These are phyloP conservation scores for Isoperla grammatica DNA, from an alignment of 2,888 invertebrate genomes.

Conservation along the genomic window DNA sequence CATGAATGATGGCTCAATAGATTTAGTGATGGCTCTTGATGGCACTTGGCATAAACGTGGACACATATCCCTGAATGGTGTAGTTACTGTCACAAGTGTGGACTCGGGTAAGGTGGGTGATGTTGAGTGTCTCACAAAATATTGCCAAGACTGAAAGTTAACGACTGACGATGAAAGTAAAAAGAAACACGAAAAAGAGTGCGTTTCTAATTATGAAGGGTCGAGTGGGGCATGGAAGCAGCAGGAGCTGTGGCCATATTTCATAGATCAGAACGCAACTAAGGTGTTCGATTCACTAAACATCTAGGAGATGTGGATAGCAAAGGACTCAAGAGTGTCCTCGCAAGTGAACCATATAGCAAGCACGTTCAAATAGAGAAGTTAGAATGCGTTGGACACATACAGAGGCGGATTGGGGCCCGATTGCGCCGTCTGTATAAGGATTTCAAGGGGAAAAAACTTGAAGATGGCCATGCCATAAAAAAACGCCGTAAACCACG, in stretches of 20 bases:
- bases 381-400: constrained; percentile 21
- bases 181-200: not conserved
- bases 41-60: no score
- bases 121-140: no score
- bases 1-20: no score
- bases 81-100: no score
- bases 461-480: constrained; percentile 21
- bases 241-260: constrained; percentile 18
- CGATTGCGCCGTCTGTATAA: constrained; percentile 12
- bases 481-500: constrained; percentile 4
- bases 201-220: constrained; percentile 4
- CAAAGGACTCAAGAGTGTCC: constrained; percentile 12
- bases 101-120: no score
- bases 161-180: no score
- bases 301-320: constrained; percentile 27
- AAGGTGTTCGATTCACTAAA: constrained; percentile 18
- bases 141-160: no score
- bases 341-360: constrained; percentile 7
- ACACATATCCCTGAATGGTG: no score
- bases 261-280: constrained; percentile 11
- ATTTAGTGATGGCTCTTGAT: no score
- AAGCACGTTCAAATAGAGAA: constrained; percentile 1
- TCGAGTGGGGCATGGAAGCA: constrained; percentile 23
- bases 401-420: constrained; percentile 19
- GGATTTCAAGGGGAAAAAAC: constrained; percentile 21